Evolutionary conservation across 2,113 vertebrate genomes (phyloP), one percentile per base, ranked within the genome.

Genomic region (Panthera uncia): DNA sequence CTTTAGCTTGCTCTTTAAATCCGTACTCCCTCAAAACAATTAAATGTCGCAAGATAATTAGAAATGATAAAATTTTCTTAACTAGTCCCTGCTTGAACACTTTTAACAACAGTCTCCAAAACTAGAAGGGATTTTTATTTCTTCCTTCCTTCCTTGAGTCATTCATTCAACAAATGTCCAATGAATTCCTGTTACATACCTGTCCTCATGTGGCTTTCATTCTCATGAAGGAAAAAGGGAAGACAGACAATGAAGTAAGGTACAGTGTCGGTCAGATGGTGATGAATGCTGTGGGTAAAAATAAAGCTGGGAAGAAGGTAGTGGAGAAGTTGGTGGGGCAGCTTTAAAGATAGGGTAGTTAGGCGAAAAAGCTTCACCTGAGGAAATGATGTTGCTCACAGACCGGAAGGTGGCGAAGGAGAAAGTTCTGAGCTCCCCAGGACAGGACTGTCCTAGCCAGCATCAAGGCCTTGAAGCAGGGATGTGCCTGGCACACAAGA

Each of bases 11-110:
- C 13, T 87, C 89, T 92, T 92, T 79, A 52, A 57, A 52, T 74
- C n/a, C 94, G 82, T 86, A 79, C 52, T 94, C 63, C 27, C 36
- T 48, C 78, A 85, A 89, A 96, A 95, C 29, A 76, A 74, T 80
- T 27, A 87, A 63, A 38, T 80, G 23, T 52, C 81, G 2, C 13
- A 68, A 96, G 68, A 50, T 78, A 96, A 85, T 61, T 82, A 89
- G 73, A 92, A 86, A 95, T 69, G 38, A 90, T 73, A 66, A 48
- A n/a, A 79, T 78, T 45, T 95, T 94, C 25, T 81, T 81, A 55
- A 50, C 29, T 85, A 29, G 14, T 81, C 5, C n/a, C 65, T 16
- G 9, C 85, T 73, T 95, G 33, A 83, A 73, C 25, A 23, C 15
- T 81, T 86, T 61, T 63, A 80, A 50, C 50, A 86, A 63, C 2